Percentiles rank a stretch among this genome's conserved stretches.
phyloP scores from a whole-genome alignment of 1,140 invertebrate species.

The Hylaeus anthracinus region DNA sequence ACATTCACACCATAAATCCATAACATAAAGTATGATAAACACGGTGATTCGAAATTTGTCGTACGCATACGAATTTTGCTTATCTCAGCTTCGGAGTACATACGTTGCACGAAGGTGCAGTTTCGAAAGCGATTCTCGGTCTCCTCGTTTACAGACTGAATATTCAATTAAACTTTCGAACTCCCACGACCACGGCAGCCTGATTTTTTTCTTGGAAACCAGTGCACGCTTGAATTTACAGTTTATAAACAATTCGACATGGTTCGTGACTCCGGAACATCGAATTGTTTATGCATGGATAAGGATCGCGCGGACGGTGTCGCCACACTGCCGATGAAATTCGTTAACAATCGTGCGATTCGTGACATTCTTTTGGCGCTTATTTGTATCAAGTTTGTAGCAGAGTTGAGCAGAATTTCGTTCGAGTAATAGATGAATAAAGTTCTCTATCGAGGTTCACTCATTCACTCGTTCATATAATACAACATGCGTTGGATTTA shows the following conservation, averaged over 20 bases:
- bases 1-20: too few species aligned
- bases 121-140: background rate
- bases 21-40: too few species aligned
- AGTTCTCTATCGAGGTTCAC: too few species aligned
- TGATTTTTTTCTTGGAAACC: background rate
- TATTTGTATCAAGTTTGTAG: too few species aligned
- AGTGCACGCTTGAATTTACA: background rate
- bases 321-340: background rate
- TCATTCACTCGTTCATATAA: too few species aligned
- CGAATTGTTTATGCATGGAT: constrained; percentile 16
- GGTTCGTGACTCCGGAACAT: constrained; percentile 1
- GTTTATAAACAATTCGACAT: constrained; percentile 11
- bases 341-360: background rate
- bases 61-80: too few species aligned
- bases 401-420: too few species aligned
- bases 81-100: too few species aligned
- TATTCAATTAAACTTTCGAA: background rate
- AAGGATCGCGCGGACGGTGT: background rate
- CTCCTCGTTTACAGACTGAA: background rate
- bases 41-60: too few species aligned
- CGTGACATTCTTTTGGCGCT: background rate
- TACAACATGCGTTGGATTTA: background rate
- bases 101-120: too few species aligned
- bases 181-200: fast-evolving
- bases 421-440: too few species aligned